phyloP scores from a whole-genome alignment of 2,797 vertebrate species.

The Eulemur albifrons region DNA sequence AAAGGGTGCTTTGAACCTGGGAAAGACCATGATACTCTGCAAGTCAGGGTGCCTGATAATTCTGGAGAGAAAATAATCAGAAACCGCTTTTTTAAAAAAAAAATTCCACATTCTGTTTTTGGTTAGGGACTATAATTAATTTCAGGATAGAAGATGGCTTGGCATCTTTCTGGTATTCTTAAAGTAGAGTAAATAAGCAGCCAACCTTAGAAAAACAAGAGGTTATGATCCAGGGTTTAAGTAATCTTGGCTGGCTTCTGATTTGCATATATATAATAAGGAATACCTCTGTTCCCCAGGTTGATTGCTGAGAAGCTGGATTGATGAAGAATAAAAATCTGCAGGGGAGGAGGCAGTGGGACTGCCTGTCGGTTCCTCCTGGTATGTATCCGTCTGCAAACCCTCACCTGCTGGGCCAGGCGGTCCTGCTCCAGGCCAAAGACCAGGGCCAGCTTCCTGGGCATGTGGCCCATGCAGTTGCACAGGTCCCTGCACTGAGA shows the following conservation, averaged over 20 bases:
- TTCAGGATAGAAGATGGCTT: constrained; percentile 40
- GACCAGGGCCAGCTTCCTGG: not conserved
- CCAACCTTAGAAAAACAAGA: constrained; percentile 13
- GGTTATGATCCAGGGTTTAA: constrained; percentile 48
- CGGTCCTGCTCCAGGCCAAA: not conserved
- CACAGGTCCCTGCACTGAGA: not conserved
- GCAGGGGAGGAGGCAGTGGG: not conserved
- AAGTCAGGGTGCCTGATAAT: constrained; percentile 24
- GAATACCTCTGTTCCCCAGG: not conserved
- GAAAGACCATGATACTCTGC: not conserved
- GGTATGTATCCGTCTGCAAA: too few species aligned
- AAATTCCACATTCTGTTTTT: not conserved
- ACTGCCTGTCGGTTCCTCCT: not conserved
- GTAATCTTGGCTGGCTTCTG: constrained; percentile 43
- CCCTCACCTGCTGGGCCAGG: not conserved
- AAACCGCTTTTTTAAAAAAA: constrained; percentile 21
- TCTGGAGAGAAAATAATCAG: constrained; percentile 58
- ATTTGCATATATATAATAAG: constrained; percentile 61
- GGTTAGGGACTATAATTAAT: constrained; percentile 58
- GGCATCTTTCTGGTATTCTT: constrained; percentile 58
- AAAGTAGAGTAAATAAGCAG: constrained; percentile 72
- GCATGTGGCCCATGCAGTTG: fast-evolving
- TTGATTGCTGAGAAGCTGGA: constrained; percentile 1
- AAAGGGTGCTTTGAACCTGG: not conserved
- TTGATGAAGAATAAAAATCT: constrained; percentile 13